A percentile compares a stretch with the other conserved stretches of the same genome.
These are phyloP conservation scores for Ctenopoma multispine DNA, from an alignment of 2,797 vertebrate species.

Conservation along the genomic window DNA sequence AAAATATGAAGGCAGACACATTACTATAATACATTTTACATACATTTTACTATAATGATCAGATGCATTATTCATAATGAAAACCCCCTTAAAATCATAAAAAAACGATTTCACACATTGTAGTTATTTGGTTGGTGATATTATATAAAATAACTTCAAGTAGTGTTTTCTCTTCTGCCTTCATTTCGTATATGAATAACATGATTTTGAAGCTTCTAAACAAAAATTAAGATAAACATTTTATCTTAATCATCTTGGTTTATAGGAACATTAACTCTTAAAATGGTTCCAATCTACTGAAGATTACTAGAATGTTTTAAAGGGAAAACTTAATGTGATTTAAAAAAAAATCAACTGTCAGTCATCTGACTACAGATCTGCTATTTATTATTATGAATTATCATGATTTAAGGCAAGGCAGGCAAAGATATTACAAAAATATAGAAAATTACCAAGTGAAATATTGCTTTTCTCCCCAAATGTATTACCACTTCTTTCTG, in stretches of 20 bases:
- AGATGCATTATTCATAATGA: constrained; percentile 3
- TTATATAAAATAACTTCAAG: constrained; percentile 4
- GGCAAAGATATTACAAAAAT: not conserved
- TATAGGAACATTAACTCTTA: not conserved
- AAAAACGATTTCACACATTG: not conserved
- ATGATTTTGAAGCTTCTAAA: not conserved
- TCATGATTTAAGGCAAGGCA: too few species aligned
- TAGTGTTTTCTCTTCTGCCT: not conserved
- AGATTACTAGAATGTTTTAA: not conserved
- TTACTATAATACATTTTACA: too few species aligned
- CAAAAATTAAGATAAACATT: not conserved
- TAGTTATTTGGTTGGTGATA: not conserved
- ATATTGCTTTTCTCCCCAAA: constrained; percentile 36
- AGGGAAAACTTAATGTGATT: not conserved
- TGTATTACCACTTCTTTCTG: constrained; percentile 40
- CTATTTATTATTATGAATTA: too few species aligned
- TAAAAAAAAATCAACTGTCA: not conserved
- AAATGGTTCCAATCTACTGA: not conserved
- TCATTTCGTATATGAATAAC: not conserved
- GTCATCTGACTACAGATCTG: not conserved
- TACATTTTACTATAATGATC: not conserved
- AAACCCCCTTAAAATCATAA: not conserved
- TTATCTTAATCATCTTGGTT: not conserved
- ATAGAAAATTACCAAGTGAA: constrained; percentile 17
- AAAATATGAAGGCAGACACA: not conserved